Conservation (phyloP, 1,140 invertebrate species). For the Drosophila santomea region DNA sequence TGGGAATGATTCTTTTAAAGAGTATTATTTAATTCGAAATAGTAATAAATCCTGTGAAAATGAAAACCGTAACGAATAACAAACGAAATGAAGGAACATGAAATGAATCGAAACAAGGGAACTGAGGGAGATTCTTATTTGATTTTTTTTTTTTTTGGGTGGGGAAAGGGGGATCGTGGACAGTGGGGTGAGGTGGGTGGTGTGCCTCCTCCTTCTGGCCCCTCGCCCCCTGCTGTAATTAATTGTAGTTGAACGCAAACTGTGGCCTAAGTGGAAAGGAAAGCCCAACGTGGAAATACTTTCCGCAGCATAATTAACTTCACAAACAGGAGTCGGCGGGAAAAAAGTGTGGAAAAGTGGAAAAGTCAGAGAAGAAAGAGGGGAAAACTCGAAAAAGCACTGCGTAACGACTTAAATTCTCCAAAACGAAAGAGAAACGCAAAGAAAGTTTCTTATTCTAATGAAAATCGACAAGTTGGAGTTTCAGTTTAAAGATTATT, state of each 20-base stretch:
- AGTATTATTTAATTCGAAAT: not conserved
- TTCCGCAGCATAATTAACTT: conserved; percentile 31
- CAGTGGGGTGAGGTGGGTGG: not conserved
- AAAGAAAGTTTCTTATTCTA: not conserved
- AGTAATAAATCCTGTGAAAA: conserved; percentile 22
- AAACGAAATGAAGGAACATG: conserved; percentile 4
- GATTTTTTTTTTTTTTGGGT: not conserved
- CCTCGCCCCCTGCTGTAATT: conserved; percentile 6
- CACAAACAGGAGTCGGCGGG: conserved; percentile 3
- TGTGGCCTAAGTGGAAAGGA: conserved; percentile 14
- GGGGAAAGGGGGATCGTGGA: not conserved
- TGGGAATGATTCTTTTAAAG: no score
- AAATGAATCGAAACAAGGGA: conserved; percentile 10
- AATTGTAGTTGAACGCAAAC: conserved; percentile 16
- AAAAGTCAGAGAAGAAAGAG: conserved; percentile 1
- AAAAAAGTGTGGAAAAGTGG: conserved; percentile 15
- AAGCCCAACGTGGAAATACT: conserved; percentile 11
- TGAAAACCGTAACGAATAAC: conserved; percentile 3
- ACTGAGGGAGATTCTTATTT: not conserved
- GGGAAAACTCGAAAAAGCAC: conserved; percentile 23
- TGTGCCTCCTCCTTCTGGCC: conserved; percentile 19
- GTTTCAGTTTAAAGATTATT: not conserved
- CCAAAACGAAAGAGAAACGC: not conserved
- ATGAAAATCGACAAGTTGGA: not conserved
- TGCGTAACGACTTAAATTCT: conserved; percentile 14